These are phyloP conservation scores for rat (Rattus norvegicus) DNA, from an alignment of 2,113 vertebrate species.

Conservation along the genomic window GRCr8 NC_086039.1:12066001-12066500, in stretches of 20 bases:
- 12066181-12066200: background rate
- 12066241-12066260: background rate
- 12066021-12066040: background rate
- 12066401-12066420: background rate
- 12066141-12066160: background rate
- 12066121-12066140: background rate
- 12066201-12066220: background rate
- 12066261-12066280: background rate
- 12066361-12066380: background rate
- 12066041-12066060: background rate
- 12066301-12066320: background rate
- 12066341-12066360: background rate
- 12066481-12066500: background rate
- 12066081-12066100: background rate
- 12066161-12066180: background rate
- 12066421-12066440: background rate
- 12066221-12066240: background rate
- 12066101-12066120: background rate
- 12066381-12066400: background rate
- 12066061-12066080: background rate
- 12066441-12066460: background rate
- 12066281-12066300: background rate
- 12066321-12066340: background rate
- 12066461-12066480: conserved; percentile 7
- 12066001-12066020: background rate